Conservation (phyloP, 2,113 vertebrate genomes). For the Cinclus mexicanus region DNA sequence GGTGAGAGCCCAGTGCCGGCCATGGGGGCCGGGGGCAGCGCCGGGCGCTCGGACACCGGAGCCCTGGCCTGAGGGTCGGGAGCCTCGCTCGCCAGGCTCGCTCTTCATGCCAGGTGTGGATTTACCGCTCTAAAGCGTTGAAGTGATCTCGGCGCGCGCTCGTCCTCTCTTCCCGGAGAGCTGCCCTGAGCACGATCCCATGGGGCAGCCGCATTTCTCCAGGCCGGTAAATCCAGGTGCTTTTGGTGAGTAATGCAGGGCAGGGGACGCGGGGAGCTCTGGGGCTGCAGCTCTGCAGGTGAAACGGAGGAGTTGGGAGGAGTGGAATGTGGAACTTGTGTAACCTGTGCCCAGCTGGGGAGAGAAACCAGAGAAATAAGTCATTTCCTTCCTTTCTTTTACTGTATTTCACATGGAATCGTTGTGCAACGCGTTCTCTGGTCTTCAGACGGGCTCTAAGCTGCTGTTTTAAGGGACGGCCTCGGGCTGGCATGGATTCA, state of each 20-base stretch:
- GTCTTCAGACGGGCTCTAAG: background rate
- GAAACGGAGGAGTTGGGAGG: background rate
- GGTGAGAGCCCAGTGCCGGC: constrained; percentile 66
- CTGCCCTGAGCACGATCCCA: constrained; percentile 55
- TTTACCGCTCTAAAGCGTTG: constrained; percentile 10
- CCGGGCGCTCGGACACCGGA: background rate
- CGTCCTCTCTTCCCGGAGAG: constrained; percentile 44
- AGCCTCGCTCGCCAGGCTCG: background rate
- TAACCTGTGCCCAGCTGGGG: background rate
- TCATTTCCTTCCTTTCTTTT: background rate
- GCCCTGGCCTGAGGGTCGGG: background rate
- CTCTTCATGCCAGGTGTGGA: background rate
- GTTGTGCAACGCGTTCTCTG: background rate
- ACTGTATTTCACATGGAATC: background rate
- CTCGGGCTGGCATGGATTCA: background rate
- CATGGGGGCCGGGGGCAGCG: constrained; percentile 59
- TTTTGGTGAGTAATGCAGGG: constrained; percentile 73
- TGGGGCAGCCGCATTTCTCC: constrained; percentile 81
- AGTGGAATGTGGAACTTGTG: constrained; percentile 42
- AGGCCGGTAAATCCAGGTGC: constrained; percentile 78
- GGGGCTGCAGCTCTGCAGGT: constrained; percentile 40
- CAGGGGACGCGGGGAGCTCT: background rate
- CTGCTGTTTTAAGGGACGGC: background rate
- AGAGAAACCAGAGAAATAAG: background rate
- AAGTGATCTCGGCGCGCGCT: background rate